Conservation (phyloP, 2,888 invertebrate species). For the Diachrysia chrysitis region DNA sequence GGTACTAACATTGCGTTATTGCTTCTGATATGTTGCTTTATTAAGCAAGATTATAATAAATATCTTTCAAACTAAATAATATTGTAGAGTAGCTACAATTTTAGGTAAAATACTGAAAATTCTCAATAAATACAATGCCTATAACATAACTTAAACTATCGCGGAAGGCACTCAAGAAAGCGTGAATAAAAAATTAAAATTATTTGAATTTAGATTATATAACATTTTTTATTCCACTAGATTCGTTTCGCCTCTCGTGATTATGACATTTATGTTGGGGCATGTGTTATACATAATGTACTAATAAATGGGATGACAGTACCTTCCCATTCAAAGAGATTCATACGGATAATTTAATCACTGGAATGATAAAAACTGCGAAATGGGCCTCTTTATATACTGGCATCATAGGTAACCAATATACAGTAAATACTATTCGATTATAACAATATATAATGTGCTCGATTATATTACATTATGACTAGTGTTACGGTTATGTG, state of each 20-base stretch:
- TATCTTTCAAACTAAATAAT: constrained; percentile 10
- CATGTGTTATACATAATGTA: constrained; percentile 5
- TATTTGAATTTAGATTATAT: not conserved
- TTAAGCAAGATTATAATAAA: constrained; percentile 6
- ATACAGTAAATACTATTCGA: constrained; percentile 40
- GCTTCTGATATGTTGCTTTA: constrained; percentile 34
- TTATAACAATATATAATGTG: constrained; percentile 52
- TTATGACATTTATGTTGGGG: constrained; percentile 6
- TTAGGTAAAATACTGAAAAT: constrained; percentile 44
- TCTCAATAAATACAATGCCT: constrained; percentile 41
- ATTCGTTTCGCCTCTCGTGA: not conserved
- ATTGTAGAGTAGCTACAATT: constrained; percentile 9
- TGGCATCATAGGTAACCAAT: constrained; percentile 44
- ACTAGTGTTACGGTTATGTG: constrained; percentile 81
- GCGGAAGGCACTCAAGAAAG: constrained; percentile 47
- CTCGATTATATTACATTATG: constrained; percentile 72
- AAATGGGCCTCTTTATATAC: constrained; percentile 16
- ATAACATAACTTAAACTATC: constrained; percentile 45
- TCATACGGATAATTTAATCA: constrained; percentile 41
- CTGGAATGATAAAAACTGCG: constrained; percentile 45
- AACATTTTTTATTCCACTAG: not conserved
- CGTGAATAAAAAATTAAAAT: constrained; percentile 21
- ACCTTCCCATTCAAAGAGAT: constrained; percentile 46
- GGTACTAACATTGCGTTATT: not conserved
- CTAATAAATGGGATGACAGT: constrained; percentile 14